A percentile compares a stretch with the other conserved stretches of the same genome.
Evolutionary conservation across 2,888 invertebrate species (phyloP).

Genomic region (Pseudococcus longispinus): DNA sequence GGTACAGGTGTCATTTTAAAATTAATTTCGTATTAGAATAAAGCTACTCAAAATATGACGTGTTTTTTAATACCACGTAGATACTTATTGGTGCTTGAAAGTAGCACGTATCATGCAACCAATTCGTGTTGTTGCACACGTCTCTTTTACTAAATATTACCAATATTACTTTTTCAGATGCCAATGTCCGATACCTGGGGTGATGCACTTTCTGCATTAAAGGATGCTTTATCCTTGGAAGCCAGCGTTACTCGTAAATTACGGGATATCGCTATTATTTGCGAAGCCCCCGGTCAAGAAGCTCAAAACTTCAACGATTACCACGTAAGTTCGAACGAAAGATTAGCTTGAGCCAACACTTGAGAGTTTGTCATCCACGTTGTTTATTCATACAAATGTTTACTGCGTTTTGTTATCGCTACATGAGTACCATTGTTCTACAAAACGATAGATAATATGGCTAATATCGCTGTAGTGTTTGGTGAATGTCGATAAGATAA

Average conservation of each 20-base stretch:
- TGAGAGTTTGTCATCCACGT: background rate
- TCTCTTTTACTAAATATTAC: background rate
- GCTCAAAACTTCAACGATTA: constrained; percentile 73
- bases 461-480: background rate
- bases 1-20: background rate
- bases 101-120: background rate
- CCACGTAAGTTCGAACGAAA: constrained; percentile 70
- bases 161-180: constrained; percentile 60
- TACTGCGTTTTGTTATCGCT: background rate
- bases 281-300: constrained; percentile 68
- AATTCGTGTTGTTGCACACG: background rate
- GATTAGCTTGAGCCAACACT: background rate
- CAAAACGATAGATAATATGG: background rate
- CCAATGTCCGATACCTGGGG: constrained; percentile 65
- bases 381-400: background rate
- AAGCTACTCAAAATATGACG: background rate
- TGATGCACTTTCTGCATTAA: constrained; percentile 73
- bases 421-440: constrained; percentile 8
- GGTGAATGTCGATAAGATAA: constrained; percentile 24
- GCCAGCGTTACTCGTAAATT: constrained; percentile 78
- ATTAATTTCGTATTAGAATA: background rate
- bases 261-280: constrained; percentile 72
- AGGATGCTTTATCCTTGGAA: constrained; percentile 80
- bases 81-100: background rate
- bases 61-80: background rate